Conservation (phyloP, 2,113 vertebrate genomes). For the Hippotragus niger region DNA sequence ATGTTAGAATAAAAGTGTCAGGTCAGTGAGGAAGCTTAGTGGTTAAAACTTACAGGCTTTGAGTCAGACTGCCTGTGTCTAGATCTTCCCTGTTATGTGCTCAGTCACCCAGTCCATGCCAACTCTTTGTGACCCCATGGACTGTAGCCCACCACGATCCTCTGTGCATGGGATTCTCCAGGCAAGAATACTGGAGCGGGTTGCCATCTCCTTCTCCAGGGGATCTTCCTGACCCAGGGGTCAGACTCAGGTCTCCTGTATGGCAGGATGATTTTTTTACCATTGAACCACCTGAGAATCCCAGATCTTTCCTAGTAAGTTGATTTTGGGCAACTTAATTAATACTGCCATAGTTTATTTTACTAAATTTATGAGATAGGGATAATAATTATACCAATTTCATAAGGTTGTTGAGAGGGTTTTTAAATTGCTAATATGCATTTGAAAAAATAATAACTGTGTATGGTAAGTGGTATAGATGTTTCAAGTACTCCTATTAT, state of each 20-base stretch:
- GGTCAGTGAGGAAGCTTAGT: not conserved
- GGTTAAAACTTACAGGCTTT: not conserved
- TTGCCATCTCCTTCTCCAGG: not conserved
- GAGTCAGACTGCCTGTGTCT: not conserved
- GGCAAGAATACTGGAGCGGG: not conserved
- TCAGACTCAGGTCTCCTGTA: not conserved
- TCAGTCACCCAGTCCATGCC: not conserved
- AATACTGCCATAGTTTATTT: not conserved
- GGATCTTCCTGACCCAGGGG: not conserved
- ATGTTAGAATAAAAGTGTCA: not conserved
- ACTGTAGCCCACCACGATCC: not conserved
- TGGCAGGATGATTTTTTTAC: not conserved
- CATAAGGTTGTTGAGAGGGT: not conserved
- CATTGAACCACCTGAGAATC: not conserved
- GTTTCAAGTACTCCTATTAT: not conserved
- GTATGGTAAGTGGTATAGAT: not conserved
- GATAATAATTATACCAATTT: not conserved
- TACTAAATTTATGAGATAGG: not conserved
- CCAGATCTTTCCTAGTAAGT: not conserved
- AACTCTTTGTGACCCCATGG: not conserved
- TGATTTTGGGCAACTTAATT: not conserved
- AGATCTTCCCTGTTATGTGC: not conserved
- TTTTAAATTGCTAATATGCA: not conserved
- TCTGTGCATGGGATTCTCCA: not conserved
- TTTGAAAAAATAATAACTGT: not conserved